A percentile compares a stretch with the other conserved stretches of the same genome.
These are phyloP conservation scores for Ornithoptera alexandrae DNA, from an alignment of 2,888 invertebrate genomes.

Conservation along the genomic window DNA sequence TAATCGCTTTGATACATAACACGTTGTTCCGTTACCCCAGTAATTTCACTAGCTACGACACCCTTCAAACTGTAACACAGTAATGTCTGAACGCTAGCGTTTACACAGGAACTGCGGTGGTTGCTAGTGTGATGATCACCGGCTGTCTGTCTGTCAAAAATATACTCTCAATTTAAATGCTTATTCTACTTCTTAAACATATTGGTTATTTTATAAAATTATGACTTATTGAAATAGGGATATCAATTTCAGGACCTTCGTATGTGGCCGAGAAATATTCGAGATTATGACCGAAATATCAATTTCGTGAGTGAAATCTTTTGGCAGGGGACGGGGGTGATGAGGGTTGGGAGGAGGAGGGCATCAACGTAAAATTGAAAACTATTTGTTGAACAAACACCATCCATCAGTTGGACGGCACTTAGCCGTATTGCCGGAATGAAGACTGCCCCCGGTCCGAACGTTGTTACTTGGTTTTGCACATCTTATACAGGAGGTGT, in stretches of 20 bases:
- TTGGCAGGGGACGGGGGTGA: conserved; percentile 14
- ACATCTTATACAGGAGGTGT: conserved; percentile 4
- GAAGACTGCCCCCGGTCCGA: conserved; percentile 36
- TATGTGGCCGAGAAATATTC: conserved; percentile 31
- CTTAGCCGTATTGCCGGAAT: conserved; percentile 65
- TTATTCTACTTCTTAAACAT: too few species aligned
- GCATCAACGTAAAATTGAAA: conserved; percentile 67
- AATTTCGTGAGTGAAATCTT: conserved; percentile 48
- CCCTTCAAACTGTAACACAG: too few species aligned
- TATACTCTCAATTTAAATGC: too few species aligned
- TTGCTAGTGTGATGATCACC: too few species aligned
- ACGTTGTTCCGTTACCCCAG: too few species aligned
- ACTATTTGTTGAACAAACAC: conserved; percentile 74
- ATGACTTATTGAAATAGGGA: neutral
- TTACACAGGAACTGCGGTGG: too few species aligned
- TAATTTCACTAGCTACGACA: too few species aligned
- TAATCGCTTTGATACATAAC: too few species aligned
- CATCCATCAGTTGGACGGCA: conserved; percentile 69
- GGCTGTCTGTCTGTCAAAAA: too few species aligned
- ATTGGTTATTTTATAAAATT: too few species aligned
- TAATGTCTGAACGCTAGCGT: too few species aligned
- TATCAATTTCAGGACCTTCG: conserved; percentile 4
- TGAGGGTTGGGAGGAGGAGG: conserved; percentile 33
- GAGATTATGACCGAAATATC: conserved; percentile 39
- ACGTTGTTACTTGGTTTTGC: conserved; percentile 28